phyloP scores from a whole-genome alignment of 2,797 vertebrate species.

The Lindbergichthys nudifrons region DNA sequence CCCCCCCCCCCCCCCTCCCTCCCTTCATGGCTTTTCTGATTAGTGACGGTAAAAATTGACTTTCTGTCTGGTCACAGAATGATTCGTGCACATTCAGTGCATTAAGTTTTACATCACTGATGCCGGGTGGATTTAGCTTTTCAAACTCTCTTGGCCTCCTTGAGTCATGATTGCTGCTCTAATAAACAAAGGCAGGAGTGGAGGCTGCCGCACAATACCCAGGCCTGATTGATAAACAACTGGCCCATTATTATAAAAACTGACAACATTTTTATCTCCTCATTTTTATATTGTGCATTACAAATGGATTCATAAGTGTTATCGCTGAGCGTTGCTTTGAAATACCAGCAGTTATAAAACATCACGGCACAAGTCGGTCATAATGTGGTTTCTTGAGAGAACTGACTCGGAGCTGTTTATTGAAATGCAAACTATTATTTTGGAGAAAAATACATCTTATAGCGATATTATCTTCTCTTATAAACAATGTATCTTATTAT shows the following conservation, averaged over 20 bases:
- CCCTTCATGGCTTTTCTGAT: slow-evolving; percentile 61
- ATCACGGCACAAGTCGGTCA: background rate
- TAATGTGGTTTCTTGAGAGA: background rate
- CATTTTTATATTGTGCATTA: slow-evolving; percentile 9
- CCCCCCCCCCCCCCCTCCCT: slow-evolving; percentile 4
- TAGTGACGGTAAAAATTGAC: slow-evolving; percentile 76
- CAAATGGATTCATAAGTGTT: slow-evolving; percentile 1
- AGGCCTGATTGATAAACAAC: slow-evolving; percentile 30
- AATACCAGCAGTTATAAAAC: slow-evolving; percentile 11
- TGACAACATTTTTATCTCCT: slow-evolving; percentile 17
- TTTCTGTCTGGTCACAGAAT: slow-evolving; percentile 72
- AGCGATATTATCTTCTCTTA: background rate
- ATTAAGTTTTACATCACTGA: slow-evolving; percentile 70
- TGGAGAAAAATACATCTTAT: slow-evolving; percentile 3
- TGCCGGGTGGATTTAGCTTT: slow-evolving; percentile 58
- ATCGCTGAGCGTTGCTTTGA: background rate
- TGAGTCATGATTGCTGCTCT: slow-evolving; percentile 53
- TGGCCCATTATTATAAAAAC: slow-evolving; percentile 10
- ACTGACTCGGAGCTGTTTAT: slow-evolving; percentile 9
- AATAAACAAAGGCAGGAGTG: slow-evolving; percentile 39
- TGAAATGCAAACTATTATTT: slow-evolving; percentile 9
- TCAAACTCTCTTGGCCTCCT: slow-evolving; percentile 45
- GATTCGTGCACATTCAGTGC: slow-evolving; percentile 60
- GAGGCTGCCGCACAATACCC: slow-evolving; percentile 27
- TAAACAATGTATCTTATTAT: background rate